Evolutionary conservation across 2,113 vertebrate species (phyloP).

Genomic region (Ophthalmolycus amberensis): DNA sequence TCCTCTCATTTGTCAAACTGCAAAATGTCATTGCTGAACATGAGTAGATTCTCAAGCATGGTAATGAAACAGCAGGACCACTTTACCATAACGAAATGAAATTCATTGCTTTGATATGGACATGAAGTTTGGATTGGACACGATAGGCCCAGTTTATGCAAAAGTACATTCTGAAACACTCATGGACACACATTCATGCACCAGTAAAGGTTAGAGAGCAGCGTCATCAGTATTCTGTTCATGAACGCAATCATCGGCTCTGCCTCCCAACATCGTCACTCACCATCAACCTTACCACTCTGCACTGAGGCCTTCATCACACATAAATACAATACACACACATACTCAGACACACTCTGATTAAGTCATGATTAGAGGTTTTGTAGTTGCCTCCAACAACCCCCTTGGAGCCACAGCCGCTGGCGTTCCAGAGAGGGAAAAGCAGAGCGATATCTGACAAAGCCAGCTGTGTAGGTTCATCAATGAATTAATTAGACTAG

Average conservation of each 20-base stretch:
- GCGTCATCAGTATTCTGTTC: constrained; percentile 72
- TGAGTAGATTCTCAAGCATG: constrained; percentile 23
- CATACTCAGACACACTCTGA: constrained; percentile 27
- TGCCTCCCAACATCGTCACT: constrained; percentile 55
- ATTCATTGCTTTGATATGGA: constrained; percentile 32
- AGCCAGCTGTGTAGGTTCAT: neutral
- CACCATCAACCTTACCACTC: constrained; percentile 44
- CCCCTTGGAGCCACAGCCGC: constrained; percentile 6
- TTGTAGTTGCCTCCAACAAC: constrained; percentile 15
- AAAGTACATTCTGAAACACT: neutral
- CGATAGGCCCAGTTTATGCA: neutral
- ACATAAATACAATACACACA: constrained; percentile 20
- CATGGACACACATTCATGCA: neutral
- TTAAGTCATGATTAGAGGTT: constrained; percentile 25
- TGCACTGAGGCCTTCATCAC: constrained; percentile 27
- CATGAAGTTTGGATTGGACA: constrained; percentile 28
- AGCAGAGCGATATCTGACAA: neutral
- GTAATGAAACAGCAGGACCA: constrained; percentile 23
- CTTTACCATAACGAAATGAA: constrained; percentile 36
- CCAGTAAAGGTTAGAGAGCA: constrained; percentile 2
- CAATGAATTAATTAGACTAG: neutral
- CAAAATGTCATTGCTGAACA: constrained; percentile 50
- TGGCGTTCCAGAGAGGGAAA: neutral
- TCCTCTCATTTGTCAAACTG: constrained; percentile 46
- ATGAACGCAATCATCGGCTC: constrained; percentile 60